A percentile compares a stretch with the other conserved stretches of the same genome.
Evolutionary conservation across 2,113 vertebrate genomes (phyloP).

Genomic region (Suncus etruscus): DNA sequence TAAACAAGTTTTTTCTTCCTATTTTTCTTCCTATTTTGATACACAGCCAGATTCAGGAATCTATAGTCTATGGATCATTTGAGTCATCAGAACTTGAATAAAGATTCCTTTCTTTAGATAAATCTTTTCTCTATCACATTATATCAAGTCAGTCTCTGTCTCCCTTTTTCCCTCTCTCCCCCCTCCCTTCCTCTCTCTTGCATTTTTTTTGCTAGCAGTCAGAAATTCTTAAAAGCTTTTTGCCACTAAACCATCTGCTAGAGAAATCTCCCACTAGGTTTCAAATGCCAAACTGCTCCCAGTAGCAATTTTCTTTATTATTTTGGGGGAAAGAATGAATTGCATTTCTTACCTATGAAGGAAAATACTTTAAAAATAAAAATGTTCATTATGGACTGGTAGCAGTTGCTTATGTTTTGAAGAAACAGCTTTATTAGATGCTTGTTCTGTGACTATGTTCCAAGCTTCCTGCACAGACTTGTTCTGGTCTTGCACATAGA

Average conservation of each 20-base stretch:
- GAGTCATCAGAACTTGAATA: conserved; percentile 70
- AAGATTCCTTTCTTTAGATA: conserved; percentile 63
- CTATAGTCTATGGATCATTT: conserved; percentile 46
- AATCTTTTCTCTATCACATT: conserved; percentile 63
- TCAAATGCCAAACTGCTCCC: conserved; percentile 80
- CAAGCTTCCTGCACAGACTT: neutral
- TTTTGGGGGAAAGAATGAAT: conserved; percentile 78
- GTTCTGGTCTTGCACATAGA: neutral
- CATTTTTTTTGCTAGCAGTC: conserved; percentile 36
- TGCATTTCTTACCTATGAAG: conserved; percentile 75
- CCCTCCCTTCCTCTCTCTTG: neutral
- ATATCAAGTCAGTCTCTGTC: neutral
- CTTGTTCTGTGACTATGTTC: neutral
- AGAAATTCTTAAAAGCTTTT: conserved; percentile 83
- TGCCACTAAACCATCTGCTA: conserved; percentile 83
- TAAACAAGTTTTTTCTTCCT: conserved; percentile 8
- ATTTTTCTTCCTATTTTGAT: conserved; percentile 51
- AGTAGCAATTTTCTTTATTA: conserved; percentile 80
- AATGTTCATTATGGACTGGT: conserved; percentile 62
- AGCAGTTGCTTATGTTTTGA: conserved; percentile 49
- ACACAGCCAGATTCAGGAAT: conserved; percentile 39
- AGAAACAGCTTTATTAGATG: conserved; percentile 50
- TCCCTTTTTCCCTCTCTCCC: neutral
- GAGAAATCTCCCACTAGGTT: conserved; percentile 81
- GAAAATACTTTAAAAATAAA: conserved; percentile 77